phyloP scores from a whole-genome alignment of 2,888 invertebrate species.

The Epinotia bilunana region DNA sequence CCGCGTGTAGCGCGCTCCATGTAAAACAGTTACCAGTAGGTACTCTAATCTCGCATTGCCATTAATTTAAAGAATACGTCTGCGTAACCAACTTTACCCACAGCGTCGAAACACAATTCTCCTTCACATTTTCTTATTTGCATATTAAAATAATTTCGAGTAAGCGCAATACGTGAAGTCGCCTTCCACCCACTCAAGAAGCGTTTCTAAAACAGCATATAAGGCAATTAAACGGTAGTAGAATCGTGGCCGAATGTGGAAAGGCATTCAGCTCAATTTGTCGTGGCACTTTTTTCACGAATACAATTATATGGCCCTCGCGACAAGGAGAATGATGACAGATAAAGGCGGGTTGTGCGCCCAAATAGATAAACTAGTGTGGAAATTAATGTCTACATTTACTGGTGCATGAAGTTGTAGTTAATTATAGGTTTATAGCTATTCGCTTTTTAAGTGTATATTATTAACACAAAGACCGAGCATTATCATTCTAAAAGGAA shows the following conservation, averaged over 20 bases:
- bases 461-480: conserved; percentile 79
- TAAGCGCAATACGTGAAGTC: conserved; percentile 82
- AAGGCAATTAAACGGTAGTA: conserved; percentile 52
- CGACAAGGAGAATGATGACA: conserved; percentile 77
- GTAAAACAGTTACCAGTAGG: conserved; percentile 82
- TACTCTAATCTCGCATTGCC: conserved; percentile 80
- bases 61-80: conserved; percentile 85
- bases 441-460: conserved; percentile 78
- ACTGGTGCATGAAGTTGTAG: conserved; percentile 84
- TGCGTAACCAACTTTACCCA: conserved; percentile 79
- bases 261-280: conserved; percentile 59
- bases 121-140: conserved; percentile 84
- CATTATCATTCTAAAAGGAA: conserved; percentile 81
- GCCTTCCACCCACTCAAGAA: conserved; percentile 66
- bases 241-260: conserved; percentile 64
- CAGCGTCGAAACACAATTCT: conserved; percentile 81
- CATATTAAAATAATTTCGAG: conserved; percentile 85
- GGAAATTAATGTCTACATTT: conserved; percentile 85
- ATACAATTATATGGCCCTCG: conserved; percentile 67
- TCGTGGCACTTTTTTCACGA: conserved; percentile 53
- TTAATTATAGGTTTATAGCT: conserved; percentile 83
- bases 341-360: conserved; percentile 83
- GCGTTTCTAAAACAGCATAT: conserved; percentile 61
- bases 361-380: conserved; percentile 85
- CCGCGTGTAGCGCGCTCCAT: conserved; percentile 78